Base-by-base conservation (phyloP, 2,797 vertebrate species). In the Poliocrania exsul region DNA sequence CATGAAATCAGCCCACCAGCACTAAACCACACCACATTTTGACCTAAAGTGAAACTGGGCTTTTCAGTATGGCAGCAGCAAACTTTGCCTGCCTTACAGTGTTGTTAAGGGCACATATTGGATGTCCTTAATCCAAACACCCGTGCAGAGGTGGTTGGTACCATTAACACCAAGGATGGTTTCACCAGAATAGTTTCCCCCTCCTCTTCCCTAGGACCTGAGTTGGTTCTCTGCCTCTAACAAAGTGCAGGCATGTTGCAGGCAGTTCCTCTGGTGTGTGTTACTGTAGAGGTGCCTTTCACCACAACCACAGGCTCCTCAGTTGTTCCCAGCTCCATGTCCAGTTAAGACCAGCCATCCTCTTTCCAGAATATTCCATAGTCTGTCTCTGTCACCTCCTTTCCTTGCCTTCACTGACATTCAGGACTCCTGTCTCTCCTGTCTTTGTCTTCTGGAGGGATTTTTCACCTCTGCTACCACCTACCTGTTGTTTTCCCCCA, bases 381-480 rank as follows among this genome's bases (percentile, higher is more conserved):
- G 14, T 78, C 61, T 42, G 1, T 25, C 26, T 73, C 88, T 73
- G 49, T 46, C 50, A 35, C 46, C 47, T 90, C 40, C 33, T 38
- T 79, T 79, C 79, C 62, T 81, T 57, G 28, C 64, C 31, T 69
- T 71, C 4, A 2, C 8, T 47, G 37, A 26, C 7, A 4, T 51
- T 65, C 60, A 53, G 21, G 11, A 58, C 44, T 84, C 31, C 21
- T n/a, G 9, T 31, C 61, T 71, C 6, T 44, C 49, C 44, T 35
- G 35, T 47, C 74, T 28, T 70, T 88, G 40, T 82, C 64, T 58
- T 85, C 28, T 65, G n/a, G 12, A 54, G 50, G 31, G 18, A 49
- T 81, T 89, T 92, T 94, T 91, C 81, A 72, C 31, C 66, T 88
- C 83, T 80, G 42, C 50, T 61, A 84, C 83, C 74, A n/a, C 44